Base-by-base conservation (phyloP, 2,888 invertebrate species). In the Athripsodes cinereus region DNA sequence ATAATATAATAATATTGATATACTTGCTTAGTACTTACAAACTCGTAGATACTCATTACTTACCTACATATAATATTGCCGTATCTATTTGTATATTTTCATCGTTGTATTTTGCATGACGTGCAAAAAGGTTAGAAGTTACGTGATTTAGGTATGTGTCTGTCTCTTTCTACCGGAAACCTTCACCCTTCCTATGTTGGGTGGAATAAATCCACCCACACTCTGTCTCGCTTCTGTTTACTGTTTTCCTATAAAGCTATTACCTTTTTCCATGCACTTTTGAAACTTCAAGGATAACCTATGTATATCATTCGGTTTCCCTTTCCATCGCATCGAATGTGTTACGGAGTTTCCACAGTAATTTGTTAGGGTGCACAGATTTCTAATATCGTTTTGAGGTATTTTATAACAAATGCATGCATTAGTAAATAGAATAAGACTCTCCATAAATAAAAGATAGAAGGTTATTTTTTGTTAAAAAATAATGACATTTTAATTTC, bases 281-380 rank as follows among this genome's bases (percentile, higher is more conserved):
- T 63, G 58, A 56, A 64, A 64, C 59, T 60, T 65, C 61, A 62
- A 60, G 63, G 70, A 72, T 72, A 72, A 71, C 70, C 2, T 40
- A 40, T 40, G 13, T 40, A 40, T 3, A 40, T 16, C 16, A 40
- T 40, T 40, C 13, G 40, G 13, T 40, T 40, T 40, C 40, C 13
- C 40, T 40, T 40, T 40, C 8, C 13, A 8, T 40, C 26, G 40
- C 40, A 26, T 40, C 13, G 40, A 13, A 40, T 40, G 40, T 16
- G n/a, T n/a, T n/a, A n/a, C n/a, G n/a, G n/a, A 40, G 40, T 26
- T 26, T 26, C 26, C 3, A 26, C 26, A 6, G 3, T 26, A 3
- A 10, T 26, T 26, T 26, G 5, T 26, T 3, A 26, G 26, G 26
- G 26, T 26, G 26, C 26, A 26, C 26, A 26, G 10, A 6, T 26